Percentiles rank a stretch among this genome's conserved stretches.
Evolutionary conservation across 2,888 invertebrate genomes (phyloP).

Genomic region (Hypena proboscidalis): DNA sequence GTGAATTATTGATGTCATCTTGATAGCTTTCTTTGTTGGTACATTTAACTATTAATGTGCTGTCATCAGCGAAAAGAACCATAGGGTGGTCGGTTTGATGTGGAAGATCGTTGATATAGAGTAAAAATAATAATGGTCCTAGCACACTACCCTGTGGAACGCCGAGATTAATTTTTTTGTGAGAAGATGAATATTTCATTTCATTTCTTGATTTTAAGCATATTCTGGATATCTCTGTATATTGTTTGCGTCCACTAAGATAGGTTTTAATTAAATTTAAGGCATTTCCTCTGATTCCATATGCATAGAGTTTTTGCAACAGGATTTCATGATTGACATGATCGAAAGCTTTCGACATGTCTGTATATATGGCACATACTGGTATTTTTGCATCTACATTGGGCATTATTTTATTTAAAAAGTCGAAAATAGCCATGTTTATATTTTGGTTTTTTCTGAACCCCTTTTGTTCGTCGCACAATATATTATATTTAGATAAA

Average conservation of each 20-base stretch:
- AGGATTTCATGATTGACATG: not conserved
- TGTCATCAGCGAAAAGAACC: not conserved
- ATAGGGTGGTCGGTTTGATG: not conserved
- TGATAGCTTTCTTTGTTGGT: not conserved
- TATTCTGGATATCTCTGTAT: not conserved
- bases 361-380: not conserved
- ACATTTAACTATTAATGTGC: not conserved
- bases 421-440: not conserved
- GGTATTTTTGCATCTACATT: not conserved
- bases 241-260: not conserved
- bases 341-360: slow-evolving; percentile 1
- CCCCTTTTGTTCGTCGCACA: slow-evolving; percentile 2
- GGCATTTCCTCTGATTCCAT: not conserved
- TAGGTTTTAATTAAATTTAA: not conserved
- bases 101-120: not conserved
- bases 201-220: not conserved
- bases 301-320: not conserved
- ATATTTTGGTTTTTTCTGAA: not conserved
- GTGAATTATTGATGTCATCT: not conserved
- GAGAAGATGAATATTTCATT: not conserved
- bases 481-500: not conserved
- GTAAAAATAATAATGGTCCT: too few species aligned
- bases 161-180: not conserved
- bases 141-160: too few species aligned
- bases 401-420: not conserved